Conservation (phyloP, 2,888 invertebrate species). For the Sipunculus nudus region DNA sequence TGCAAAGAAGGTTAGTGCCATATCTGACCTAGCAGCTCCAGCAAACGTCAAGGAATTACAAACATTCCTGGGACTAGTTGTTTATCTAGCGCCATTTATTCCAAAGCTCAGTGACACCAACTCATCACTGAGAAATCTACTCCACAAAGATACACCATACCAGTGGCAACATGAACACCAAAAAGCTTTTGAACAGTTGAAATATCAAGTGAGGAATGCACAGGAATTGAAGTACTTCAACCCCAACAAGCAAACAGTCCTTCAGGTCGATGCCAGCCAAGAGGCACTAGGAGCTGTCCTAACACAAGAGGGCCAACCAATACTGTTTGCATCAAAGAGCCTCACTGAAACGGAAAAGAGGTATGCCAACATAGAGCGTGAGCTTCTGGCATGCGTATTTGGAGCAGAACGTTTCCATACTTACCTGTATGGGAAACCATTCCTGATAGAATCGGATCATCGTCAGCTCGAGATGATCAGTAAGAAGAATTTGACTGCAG, state of each 20-base stretch:
- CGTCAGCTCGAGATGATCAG: conserved; percentile 28
- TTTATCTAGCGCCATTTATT: conserved; percentile 26
- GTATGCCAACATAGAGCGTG: conserved; percentile 32
- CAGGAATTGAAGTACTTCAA: no score
- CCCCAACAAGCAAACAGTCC: background rate
- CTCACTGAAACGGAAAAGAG: conserved; percentile 19
- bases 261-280: conserved; percentile 18
- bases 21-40: conserved; percentile 22
- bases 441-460: conserved; percentile 24
- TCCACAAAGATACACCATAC: conserved; percentile 19
- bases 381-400: conserved; percentile 34
- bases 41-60: conserved; percentile 23
- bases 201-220: no score
- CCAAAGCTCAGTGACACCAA: conserved; percentile 16
- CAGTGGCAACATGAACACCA: no score
- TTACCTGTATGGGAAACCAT: conserved; percentile 20
- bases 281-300: conserved; percentile 29
- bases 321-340: conserved; percentile 25
- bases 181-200: no score
- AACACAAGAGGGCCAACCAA: conserved; percentile 12
- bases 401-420: conserved; percentile 27
- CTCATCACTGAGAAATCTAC: conserved; percentile 19
- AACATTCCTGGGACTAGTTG: conserved; percentile 27
- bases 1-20: conserved; percentile 18
- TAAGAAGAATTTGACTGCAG: conserved; percentile 25